Conservation (phyloP, 2,113 vertebrate genomes). For the Stigmatopora nigra region DNA sequence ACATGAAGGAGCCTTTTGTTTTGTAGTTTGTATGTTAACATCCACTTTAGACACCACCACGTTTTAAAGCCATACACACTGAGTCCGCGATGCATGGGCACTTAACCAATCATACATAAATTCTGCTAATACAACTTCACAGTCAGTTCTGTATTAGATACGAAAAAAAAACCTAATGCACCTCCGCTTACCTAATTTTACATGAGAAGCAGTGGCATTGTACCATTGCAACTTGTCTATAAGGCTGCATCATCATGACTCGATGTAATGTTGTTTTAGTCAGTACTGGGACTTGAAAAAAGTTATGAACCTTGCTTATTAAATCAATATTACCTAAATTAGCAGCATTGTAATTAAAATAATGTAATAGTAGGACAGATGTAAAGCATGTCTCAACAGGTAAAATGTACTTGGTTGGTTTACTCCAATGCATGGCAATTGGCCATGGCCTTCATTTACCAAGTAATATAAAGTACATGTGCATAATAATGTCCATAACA, state of each 20-base stretch:
- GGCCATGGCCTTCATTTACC: neutral
- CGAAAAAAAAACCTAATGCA: too few species aligned
- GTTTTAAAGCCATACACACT: neutral
- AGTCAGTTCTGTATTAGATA: too few species aligned
- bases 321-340: neutral
- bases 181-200: too few species aligned
- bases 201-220: too few species aligned
- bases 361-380: neutral
- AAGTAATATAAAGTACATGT: too few species aligned
- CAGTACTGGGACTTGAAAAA: too few species aligned
- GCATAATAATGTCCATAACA: too few species aligned
- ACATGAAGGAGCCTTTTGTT: conserved; percentile 75
- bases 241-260: too few species aligned
- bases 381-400: neutral
- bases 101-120: neutral
- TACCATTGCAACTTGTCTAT: too few species aligned
- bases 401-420: neutral
- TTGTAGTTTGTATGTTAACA: neutral
- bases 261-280: too few species aligned
- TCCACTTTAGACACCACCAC: neutral
- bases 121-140: too few species aligned
- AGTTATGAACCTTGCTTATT: neutral
- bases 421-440: neutral
- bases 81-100: neutral
- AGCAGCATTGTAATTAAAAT: neutral